Percentiles rank a stretch among this genome's conserved stretches.
These are phyloP conservation scores for Scomber colias DNA, from an alignment of 2,113 vertebrate genomes.

Conservation along the genomic window DNA sequence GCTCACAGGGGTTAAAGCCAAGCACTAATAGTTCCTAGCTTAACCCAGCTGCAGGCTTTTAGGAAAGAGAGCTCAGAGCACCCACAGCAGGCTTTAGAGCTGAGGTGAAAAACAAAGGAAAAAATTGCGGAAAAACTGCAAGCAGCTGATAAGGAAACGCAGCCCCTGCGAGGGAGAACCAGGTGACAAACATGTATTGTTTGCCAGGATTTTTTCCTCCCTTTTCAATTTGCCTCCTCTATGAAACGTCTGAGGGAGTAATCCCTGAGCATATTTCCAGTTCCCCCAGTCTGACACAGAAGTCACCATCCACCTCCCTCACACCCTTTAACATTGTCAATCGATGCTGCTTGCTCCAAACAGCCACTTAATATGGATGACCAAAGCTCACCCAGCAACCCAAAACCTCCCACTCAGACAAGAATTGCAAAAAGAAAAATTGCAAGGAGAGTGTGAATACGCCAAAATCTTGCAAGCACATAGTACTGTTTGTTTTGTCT, in stretches of 20 bases:
- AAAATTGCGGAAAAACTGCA: constrained; percentile 81
- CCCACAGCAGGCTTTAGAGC: constrained; percentile 62
- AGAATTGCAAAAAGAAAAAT: constrained; percentile 63
- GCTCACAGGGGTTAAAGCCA: constrained; percentile 72
- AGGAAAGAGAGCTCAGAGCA: constrained; percentile 65
- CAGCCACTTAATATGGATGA: constrained; percentile 81
- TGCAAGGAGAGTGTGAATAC: constrained; percentile 31
- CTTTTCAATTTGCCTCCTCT: constrained; percentile 82
- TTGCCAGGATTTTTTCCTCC: constrained; percentile 75
- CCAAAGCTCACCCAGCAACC: constrained; percentile 66
- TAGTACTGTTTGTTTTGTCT: constrained; percentile 25
- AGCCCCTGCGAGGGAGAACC: constrained; percentile 70
- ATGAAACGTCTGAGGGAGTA: constrained; percentile 78
- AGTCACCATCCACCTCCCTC: constrained; percentile 73
- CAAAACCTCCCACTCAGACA: constrained; percentile 77
- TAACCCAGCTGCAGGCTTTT: constrained; percentile 73
- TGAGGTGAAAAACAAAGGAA: constrained; percentile 77
- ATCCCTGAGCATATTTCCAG: constrained; percentile 78
- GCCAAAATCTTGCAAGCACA: constrained; percentile 43
- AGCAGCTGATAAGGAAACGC: constrained; percentile 82
- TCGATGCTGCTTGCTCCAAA: constrained; percentile 72
- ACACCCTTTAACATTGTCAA: constrained; percentile 67
- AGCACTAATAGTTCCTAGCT: constrained; percentile 68
- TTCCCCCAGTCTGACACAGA: constrained; percentile 73
- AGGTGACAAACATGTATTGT: constrained; percentile 85